phyloP scores from a whole-genome alignment of 2,888 invertebrate genomes.

The Drosophila nr. perissopoda region DNA sequence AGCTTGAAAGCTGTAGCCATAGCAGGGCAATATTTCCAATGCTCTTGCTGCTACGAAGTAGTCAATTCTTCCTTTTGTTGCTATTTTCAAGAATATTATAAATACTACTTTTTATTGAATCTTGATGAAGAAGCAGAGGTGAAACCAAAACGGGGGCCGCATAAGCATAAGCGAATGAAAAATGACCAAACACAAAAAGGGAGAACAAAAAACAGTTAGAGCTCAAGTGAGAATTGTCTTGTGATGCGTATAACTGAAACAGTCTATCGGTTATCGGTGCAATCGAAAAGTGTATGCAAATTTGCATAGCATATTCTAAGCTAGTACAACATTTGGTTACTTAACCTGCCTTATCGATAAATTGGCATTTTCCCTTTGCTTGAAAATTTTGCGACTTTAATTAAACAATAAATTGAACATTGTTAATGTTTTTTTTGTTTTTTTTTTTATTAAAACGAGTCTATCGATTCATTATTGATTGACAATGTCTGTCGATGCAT shows the following conservation, averaged over 20 bases:
- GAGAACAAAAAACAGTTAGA: background rate
- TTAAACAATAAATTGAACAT: background rate
- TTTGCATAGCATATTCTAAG: background rate
- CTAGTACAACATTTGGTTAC: background rate
- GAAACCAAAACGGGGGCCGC: background rate
- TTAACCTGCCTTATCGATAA: background rate
- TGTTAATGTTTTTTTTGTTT: background rate
- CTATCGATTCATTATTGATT: background rate
- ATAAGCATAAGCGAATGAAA: background rate
- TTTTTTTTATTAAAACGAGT: background rate
- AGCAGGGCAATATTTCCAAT: background rate
- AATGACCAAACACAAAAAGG: background rate
- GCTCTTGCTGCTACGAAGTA: background rate
- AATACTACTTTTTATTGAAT: background rate
- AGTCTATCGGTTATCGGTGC: background rate
- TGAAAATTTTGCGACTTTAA: background rate
- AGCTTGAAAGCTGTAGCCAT: background rate
- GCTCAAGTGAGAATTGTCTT: background rate
- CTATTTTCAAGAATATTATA: background rate
- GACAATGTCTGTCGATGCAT: background rate
- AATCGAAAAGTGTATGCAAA: background rate
- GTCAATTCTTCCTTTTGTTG: background rate
- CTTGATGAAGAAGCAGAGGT: background rate
- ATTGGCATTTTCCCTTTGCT: background rate
- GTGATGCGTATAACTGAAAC: background rate